Conservation (phyloP, 1,140 invertebrate species). For the Nasonia vitripennis region DNA sequence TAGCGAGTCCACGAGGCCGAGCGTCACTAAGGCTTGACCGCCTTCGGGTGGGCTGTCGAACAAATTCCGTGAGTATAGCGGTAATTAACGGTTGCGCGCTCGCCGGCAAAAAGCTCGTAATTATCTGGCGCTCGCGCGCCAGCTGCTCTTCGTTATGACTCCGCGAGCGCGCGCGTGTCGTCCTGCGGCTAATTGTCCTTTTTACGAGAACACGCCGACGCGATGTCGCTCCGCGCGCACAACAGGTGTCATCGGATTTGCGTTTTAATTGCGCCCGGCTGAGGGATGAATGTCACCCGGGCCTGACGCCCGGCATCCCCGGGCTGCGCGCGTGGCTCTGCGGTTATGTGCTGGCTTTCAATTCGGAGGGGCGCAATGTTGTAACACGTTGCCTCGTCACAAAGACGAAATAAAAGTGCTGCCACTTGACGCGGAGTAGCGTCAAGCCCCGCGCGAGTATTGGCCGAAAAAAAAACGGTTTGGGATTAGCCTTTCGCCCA, state of each 20-base stretch:
- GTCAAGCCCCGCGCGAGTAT: no score
- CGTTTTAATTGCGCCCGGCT: not conserved
- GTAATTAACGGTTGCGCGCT: slow-evolving; percentile 60
- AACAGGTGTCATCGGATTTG: slow-evolving; percentile 48
- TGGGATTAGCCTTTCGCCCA: no score
- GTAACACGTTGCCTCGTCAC: not conserved
- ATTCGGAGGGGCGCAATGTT: not conserved
- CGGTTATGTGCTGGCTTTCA: not conserved
- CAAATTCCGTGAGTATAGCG: slow-evolving; percentile 51
- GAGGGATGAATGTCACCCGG: not conserved
- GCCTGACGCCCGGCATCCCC: no score
- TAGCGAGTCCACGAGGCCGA: no score
- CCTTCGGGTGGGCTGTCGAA: slow-evolving; percentile 57
- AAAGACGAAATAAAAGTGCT: not conserved
- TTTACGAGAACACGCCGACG: slow-evolving; percentile 15
- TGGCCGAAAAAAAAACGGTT: no score
- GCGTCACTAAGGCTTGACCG: slow-evolving; percentile 56
- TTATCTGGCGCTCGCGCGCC: slow-evolving; percentile 48
- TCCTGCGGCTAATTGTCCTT: slow-evolving; percentile 24
- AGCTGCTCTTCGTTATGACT: slow-evolving; percentile 32
- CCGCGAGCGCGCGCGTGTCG: not conserved
- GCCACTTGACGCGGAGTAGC: no score
- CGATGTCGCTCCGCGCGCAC: not conserved
- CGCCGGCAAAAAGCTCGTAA: slow-evolving; percentile 58
- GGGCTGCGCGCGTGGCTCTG: not conserved